These are phyloP conservation scores for Hirudinaria manillensis DNA, from an alignment of 2,888 invertebrate species.

Conservation along the genomic window DNA sequence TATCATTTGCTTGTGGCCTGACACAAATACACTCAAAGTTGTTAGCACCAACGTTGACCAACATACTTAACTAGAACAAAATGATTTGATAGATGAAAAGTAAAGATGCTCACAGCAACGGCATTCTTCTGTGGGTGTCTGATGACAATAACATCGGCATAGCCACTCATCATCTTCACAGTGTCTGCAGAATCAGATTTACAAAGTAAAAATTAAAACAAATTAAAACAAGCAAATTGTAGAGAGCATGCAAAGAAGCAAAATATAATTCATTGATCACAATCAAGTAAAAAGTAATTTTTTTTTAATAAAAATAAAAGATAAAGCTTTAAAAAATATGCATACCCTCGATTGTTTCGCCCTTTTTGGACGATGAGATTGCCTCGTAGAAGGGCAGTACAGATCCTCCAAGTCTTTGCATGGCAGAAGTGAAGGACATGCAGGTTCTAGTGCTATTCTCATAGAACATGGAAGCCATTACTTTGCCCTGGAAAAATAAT, in stretches of 20 bases:
- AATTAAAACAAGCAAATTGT: neutral
- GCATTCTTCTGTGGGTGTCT: conserved; percentile 89
- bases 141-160: conserved; percentile 85
- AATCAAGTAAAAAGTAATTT: neutral
- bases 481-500: conserved; percentile 65
- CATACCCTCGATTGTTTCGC: conserved; percentile 79
- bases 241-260: too few species aligned
- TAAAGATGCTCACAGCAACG: conserved; percentile 59
- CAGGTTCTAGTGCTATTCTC: conserved; percentile 94
- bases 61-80: neutral
- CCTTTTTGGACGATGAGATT: conserved; percentile 89
- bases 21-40: too few species aligned
- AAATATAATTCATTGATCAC: too few species aligned
- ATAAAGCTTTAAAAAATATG: neutral
- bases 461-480: conserved; percentile 93
- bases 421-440: conserved; percentile 91
- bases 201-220: neutral
- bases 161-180: conserved; percentile 57
- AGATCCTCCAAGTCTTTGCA: conserved; percentile 88
- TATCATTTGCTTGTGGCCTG: too few species aligned
- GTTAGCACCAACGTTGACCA: too few species aligned
- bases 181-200: conserved; percentile 51
- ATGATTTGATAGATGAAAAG: neutral
- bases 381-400: conserved; percentile 83
- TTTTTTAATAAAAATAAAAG: neutral